These are phyloP conservation scores for Dermolepida albohirtum DNA, from an alignment of 2,888 invertebrate genomes.

Conservation along the genomic window DNA sequence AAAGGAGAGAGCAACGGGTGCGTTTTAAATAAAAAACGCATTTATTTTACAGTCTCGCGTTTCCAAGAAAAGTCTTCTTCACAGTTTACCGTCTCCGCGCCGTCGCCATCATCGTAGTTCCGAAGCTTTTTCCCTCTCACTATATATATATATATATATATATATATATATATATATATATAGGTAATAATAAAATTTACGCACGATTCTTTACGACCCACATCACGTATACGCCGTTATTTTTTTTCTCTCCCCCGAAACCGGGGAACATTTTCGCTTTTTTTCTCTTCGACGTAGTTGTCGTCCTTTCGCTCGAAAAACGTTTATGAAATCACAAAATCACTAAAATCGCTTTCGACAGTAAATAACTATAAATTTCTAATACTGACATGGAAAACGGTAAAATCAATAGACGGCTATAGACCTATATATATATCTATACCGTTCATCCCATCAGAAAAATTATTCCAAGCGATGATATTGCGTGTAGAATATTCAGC, in stretches of 20 bases:
- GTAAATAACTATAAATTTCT: slow-evolving; percentile 41
- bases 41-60: too few species aligned
- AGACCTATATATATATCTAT: slow-evolving; percentile 2
- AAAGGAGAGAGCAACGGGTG: too few species aligned
- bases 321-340: slow-evolving; percentile 41
- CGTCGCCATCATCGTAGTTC: too few species aligned
- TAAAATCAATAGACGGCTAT: slow-evolving; percentile 27
- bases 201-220: slow-evolving; percentile 34
- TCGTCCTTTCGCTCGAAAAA: slow-evolving; percentile 21
- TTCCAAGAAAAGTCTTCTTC: too few species aligned
- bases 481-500: slow-evolving; percentile 30
- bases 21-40: too few species aligned
- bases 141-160: not conserved
- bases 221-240: slow-evolving; percentile 35
- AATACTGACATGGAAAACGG: slow-evolving; percentile 29
- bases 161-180: too few species aligned
- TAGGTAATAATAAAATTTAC: slow-evolving; percentile 35
- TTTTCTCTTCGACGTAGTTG: slow-evolving; percentile 2
- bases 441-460: slow-evolving; percentile 8
- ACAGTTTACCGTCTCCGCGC: too few species aligned
- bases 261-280: slow-evolving; percentile 13
- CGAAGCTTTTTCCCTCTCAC: too few species aligned
- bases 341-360: slow-evolving; percentile 33
- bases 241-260: slow-evolving; percentile 6
- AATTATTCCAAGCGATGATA: slow-evolving; percentile 34